Percentiles rank a stretch among this genome's conserved stretches.
Conservation (phyloP, 2,113 vertebrate species). For the Bolborhynchus lineola region DNA sequence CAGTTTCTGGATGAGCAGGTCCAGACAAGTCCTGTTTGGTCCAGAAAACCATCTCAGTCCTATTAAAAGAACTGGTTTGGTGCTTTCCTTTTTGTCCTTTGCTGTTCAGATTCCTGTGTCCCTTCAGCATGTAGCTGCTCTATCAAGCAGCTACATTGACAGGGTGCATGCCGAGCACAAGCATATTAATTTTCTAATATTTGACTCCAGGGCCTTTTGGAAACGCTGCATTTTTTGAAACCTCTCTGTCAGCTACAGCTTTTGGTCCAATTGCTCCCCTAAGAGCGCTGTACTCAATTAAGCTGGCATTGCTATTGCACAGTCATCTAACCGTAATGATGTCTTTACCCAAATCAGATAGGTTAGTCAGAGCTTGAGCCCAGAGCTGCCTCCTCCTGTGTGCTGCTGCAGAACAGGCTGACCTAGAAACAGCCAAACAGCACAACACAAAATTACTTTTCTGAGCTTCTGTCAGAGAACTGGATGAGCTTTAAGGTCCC, state of each 20-base stretch:
- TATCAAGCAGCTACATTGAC: neutral
- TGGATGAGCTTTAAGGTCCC: neutral
- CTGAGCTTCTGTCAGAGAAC: neutral
- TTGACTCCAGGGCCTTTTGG: constrained; percentile 22
- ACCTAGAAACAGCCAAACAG: constrained; percentile 52
- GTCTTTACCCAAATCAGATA: neutral
- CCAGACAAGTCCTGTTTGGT: neutral
- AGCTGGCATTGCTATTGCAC: neutral
- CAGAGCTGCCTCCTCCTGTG: neutral
- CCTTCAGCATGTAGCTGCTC: neutral
- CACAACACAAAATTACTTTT: neutral
- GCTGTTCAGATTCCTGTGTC: neutral
- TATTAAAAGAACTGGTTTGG: neutral
- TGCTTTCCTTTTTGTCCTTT: neutral
- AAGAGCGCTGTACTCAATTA: constrained; percentile 38
- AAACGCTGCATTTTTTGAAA: constrained; percentile 5
- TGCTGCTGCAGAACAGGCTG: constrained; percentile 36
- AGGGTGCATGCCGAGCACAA: neutral
- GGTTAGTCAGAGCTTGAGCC: neutral
- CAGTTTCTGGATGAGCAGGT: neutral
- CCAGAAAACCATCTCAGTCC: neutral
- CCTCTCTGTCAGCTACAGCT: constrained; percentile 15
- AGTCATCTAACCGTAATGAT: neutral
- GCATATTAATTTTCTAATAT: neutral
- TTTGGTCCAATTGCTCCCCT: constrained; percentile 20